These are phyloP conservation scores for Baryphthengus martii DNA, from an alignment of 2,113 vertebrate species.

Conservation along the genomic window DNA sequence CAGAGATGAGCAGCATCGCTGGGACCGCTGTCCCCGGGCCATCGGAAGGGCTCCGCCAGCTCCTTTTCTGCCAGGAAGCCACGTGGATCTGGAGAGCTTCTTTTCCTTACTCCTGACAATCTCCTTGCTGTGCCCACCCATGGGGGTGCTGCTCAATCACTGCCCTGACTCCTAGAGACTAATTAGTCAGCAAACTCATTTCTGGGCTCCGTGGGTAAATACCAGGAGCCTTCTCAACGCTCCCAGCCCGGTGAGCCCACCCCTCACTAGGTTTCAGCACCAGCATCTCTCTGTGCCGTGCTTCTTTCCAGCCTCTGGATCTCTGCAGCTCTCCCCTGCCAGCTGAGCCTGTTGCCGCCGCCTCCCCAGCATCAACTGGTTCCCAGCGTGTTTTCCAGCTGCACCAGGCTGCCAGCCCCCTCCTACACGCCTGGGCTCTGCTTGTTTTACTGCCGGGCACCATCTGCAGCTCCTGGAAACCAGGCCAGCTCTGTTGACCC, in stretches of 20 bases:
- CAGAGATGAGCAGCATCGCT: background rate
- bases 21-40: background rate
- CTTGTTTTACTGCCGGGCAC: background rate
- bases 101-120: background rate
- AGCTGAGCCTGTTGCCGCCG: background rate
- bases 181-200: background rate
- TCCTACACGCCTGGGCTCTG: background rate
- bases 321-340: background rate
- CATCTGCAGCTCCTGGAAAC: constrained; percentile 35
- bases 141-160: background rate
- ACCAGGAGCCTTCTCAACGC: background rate
- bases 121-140: background rate
- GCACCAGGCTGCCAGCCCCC: background rate
- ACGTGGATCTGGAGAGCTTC: background rate
- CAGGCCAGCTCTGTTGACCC: constrained; percentile 17
- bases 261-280: background rate
- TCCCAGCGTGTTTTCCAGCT: background rate
- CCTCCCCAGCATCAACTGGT: background rate
- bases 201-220: background rate
- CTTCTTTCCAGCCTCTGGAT: background rate
- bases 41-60: background rate
- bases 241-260: background rate
- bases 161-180: background rate
- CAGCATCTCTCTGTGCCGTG: background rate
- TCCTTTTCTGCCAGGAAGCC: background rate